phyloP scores from a whole-genome alignment of 2,888 invertebrate genomes.

The Plagodis pulveraria region DNA sequence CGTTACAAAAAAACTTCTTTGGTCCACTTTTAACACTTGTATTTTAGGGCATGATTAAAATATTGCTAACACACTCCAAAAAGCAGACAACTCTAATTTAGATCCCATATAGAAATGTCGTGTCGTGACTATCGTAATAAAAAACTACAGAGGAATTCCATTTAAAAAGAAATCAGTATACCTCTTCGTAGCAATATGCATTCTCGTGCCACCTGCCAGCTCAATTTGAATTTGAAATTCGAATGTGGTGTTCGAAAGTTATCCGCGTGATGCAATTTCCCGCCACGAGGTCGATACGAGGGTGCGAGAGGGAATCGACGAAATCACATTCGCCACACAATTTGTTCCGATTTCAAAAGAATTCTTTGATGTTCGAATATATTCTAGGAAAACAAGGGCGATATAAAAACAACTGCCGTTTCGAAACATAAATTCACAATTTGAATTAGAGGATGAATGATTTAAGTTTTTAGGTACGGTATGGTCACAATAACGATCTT shows the following conservation, averaged over 20 bases:
- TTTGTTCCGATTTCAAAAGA: slow-evolving; percentile 53
- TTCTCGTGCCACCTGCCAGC: slow-evolving; percentile 35
- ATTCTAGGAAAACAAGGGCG: slow-evolving; percentile 34
- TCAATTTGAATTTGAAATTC: slow-evolving; percentile 55
- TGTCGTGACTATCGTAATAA: too few relatives aligned
- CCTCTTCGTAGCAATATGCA: slow-evolving; percentile 31
- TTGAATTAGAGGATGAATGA: not conserved
- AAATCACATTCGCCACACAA: slow-evolving; percentile 62
- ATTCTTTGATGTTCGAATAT: slow-evolving; percentile 49
- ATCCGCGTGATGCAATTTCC: slow-evolving; percentile 57
- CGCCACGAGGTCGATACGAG: slow-evolving; percentile 47
- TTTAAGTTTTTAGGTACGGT: too few relatives aligned
- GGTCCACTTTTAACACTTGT: too few relatives aligned
- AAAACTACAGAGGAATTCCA: not conserved
- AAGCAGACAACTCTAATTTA: too few relatives aligned
- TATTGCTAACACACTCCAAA: too few relatives aligned
- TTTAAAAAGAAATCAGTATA: slow-evolving; percentile 20
- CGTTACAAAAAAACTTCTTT: too few relatives aligned
- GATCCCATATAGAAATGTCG: too few relatives aligned
- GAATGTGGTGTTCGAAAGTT: slow-evolving; percentile 54
- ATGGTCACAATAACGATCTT: too few relatives aligned
- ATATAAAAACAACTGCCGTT: slow-evolving; percentile 12
- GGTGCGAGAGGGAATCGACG: slow-evolving; percentile 55
- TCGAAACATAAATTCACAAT: slow-evolving; percentile 7
- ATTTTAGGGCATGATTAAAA: too few relatives aligned